phyloP scores from a whole-genome alignment of 2,797 vertebrate genomes.

The Lates japonicus region DNA sequence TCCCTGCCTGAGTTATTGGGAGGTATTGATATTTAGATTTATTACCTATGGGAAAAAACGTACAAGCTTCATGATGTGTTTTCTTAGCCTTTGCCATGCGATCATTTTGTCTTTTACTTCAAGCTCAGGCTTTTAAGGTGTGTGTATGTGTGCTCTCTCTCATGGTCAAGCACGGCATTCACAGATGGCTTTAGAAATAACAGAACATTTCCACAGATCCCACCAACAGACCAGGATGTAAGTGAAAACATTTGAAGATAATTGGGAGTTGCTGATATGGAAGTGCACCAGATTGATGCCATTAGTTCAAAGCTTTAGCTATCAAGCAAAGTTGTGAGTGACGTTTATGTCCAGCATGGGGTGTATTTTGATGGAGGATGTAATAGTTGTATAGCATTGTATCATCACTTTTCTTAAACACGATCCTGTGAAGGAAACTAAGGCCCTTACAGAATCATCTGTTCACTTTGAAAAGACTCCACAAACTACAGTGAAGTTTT shows the following conservation, averaged over 20 bases:
- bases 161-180: constrained; percentile 40
- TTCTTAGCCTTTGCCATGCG: constrained; percentile 41
- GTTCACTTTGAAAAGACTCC: constrained; percentile 15
- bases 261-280: constrained; percentile 63
- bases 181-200: constrained; percentile 68
- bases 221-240: constrained; percentile 43
- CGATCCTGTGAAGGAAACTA: neutral
- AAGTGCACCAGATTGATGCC: constrained; percentile 58
- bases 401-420: constrained; percentile 19
- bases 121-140: constrained; percentile 27
- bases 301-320: constrained; percentile 68
- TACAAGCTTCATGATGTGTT: constrained; percentile 45
- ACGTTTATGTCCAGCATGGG: constrained; percentile 27
- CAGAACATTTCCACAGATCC: constrained; percentile 63
- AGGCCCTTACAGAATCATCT: constrained; percentile 15
- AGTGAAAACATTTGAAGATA: constrained; percentile 69
- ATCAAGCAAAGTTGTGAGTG: constrained; percentile 36
- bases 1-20: constrained; percentile 57
- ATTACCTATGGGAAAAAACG: constrained; percentile 41
- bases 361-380: constrained; percentile 46
- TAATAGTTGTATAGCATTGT: constrained; percentile 36
- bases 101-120: constrained; percentile 40
- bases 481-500: neutral
- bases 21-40: constrained; percentile 68
- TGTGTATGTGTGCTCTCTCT: constrained; percentile 26